Conservation (phyloP, 2,113 vertebrate species). For the Prionailurus viverrinus region DNA sequence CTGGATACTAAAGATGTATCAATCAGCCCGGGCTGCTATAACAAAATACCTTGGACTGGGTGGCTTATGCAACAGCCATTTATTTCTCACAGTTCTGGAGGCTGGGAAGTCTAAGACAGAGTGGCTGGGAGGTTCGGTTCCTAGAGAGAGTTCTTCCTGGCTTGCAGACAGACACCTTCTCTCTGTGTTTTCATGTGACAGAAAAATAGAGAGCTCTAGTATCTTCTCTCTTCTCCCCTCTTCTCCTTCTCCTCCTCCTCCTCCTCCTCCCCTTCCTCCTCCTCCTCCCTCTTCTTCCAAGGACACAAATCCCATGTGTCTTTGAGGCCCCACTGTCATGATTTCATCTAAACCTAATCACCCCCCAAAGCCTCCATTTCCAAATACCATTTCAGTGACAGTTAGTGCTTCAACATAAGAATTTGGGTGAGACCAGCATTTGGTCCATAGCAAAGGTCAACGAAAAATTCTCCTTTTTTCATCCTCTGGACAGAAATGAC, state of each 20-base stretch:
- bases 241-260: too few relatives aligned
- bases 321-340: neutral
- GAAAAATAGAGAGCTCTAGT: neutral
- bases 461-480: neutral
- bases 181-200: neutral
- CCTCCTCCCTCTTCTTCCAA: neutral
- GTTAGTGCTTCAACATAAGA: neutral
- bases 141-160: neutral
- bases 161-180: neutral
- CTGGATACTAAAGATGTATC: neutral
- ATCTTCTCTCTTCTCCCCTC: neutral
- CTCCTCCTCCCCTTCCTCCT: rapidly evolving
- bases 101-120: neutral
- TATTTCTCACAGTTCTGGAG: neutral
- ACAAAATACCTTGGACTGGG: neutral
- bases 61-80: neutral
- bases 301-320: neutral
- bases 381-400: neutral
- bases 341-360: neutral
- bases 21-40: neutral
- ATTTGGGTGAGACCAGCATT: neutral
- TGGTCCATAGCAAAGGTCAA: neutral
- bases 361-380: neutral
- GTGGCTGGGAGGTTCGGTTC: neutral
- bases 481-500: neutral